Evolutionary conservation across 2,888 invertebrate species (phyloP).

Genomic region (Liopterus haemorrhoidalis): DNA sequence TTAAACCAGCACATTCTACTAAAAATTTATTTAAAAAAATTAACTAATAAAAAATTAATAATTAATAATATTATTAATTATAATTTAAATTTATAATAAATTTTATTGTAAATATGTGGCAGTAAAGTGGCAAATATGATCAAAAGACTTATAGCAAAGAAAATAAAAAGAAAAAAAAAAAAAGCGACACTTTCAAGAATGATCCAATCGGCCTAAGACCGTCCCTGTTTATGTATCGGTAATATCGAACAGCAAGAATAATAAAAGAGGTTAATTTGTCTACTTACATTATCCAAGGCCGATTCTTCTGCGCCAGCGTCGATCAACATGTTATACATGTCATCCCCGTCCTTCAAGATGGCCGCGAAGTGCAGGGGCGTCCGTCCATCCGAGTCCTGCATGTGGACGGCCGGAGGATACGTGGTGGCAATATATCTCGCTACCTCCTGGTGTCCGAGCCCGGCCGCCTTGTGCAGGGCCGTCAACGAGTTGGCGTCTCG

Average conservation of each 20-base stretch:
- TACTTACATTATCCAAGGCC: conserved; percentile 72
- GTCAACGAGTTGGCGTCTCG: conserved; percentile 77
- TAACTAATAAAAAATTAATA: too few relatives aligned
- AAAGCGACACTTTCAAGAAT: not conserved
- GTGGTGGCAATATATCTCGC: conserved; percentile 65
- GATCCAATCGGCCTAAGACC: not conserved
- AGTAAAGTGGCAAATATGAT: too few relatives aligned
- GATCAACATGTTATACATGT: conserved; percentile 71
- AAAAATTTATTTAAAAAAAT: too few relatives aligned
- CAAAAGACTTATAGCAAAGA: conserved; percentile 1
- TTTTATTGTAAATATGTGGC: too few relatives aligned
- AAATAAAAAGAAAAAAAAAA: not conserved
- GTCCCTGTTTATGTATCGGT: not conserved
- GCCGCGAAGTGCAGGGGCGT: conserved; percentile 87
- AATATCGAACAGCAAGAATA: conserved; percentile 1
- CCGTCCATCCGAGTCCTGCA: conserved; percentile 74
- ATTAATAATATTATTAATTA: too few relatives aligned
- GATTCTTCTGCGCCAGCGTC: conserved; percentile 80
- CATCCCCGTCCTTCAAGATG: conserved; percentile 68
- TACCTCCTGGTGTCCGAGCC: conserved; percentile 69
- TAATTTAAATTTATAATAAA: too few relatives aligned
- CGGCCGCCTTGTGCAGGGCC: conserved; percentile 84
- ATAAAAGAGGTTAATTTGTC: conserved; percentile 12
- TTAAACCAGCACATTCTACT: too few relatives aligned
- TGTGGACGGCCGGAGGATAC: conserved; percentile 63